A percentile compares a stretch with the other conserved stretches of the same genome.
These are phyloP conservation scores for Myocastor coypus DNA, from an alignment of 2,113 vertebrate genomes.

Conservation along the genomic window DNA sequence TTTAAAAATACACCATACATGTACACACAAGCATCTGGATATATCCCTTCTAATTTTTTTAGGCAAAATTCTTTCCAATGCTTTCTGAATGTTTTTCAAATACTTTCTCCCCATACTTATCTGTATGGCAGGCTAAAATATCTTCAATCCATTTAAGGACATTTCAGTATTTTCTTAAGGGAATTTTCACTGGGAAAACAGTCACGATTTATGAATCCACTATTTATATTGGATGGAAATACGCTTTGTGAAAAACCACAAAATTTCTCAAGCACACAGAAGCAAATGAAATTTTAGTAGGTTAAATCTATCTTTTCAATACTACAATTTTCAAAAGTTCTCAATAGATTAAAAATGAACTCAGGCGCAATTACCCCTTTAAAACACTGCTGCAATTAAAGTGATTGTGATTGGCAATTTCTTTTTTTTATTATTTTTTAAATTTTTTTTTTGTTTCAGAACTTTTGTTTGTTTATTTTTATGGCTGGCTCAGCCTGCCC, in stretches of 20 bases:
- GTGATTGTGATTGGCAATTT: constrained; percentile 26
- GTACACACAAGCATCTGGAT: background rate
- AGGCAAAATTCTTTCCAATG: constrained; percentile 26
- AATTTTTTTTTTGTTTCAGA: too few relatives aligned
- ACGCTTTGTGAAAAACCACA: constrained; percentile 53
- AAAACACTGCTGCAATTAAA: constrained; percentile 52
- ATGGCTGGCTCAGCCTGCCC: too few relatives aligned
- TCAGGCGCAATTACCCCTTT: constrained; percentile 39
- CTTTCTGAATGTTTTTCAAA: constrained; percentile 51
- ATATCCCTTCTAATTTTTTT: background rate
- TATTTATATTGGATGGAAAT: constrained; percentile 62
- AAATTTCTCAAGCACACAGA: constrained; percentile 43
- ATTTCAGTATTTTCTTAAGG: constrained; percentile 64
- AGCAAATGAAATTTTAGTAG: constrained; percentile 45
- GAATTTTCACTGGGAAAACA: constrained; percentile 63
- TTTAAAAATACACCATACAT: background rate
- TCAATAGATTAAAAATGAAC: constrained; percentile 60
- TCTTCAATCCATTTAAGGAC: constrained; percentile 61
- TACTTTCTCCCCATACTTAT: constrained; percentile 35
- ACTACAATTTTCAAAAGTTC: constrained; percentile 55
- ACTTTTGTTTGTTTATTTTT: too few relatives aligned
- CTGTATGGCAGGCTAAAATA: constrained; percentile 52
- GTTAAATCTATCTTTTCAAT: constrained; percentile 57
- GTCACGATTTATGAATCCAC: constrained; percentile 67
- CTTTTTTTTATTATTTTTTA: too few relatives aligned